Evolutionary conservation across 2,888 invertebrate genomes (phyloP), one percentile per base, ranked within the genome.

Genomic region (Callyntrura guangdongensis): DNA sequence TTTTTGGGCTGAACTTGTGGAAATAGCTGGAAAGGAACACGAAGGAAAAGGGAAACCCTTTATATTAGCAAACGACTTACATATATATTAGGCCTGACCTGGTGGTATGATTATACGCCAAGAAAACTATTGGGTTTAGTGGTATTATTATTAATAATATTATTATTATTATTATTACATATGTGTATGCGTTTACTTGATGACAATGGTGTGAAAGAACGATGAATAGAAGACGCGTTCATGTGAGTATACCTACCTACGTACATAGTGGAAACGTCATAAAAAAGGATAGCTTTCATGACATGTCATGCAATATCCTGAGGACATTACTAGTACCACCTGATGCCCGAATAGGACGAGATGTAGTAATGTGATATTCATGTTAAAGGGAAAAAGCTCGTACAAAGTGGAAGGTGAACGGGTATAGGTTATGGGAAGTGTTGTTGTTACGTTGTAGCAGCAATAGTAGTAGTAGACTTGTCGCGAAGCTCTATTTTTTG

Each of bases 291-390:
- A 81, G 87, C 69, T 81, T 87, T 87, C 87, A 81, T 87, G 87
- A 64, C 87, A 87, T 81, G 81, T 81, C 87, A 81, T 87, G 87
- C 56, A 81, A 87, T 87, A 87, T 79, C 81, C 81, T 81, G 67
- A 81, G 87, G 81, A 87, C 87, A 87, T 87, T 87, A 87, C 81
- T 69, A 87, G 87, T 87, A 81, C 87, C 87, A 87, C 87, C 87
- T 87, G 87, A 87, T 87, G 87, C 87, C 87, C 81, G 56, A 81
- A 4, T 17, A 53, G 45, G 36, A 47, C 56, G 77, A 74, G 74
- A 86, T 86, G 67, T 87, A 64, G 67, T 87, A 83, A 86, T 81
- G 81, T 67, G 87, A 87, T 64, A 81, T 53, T 67, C 49, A 64
- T 69, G 81, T 67, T 87, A 81, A 36, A 83, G 22, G 64, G 47